phyloP scores from a whole-genome alignment of 2,888 invertebrate genomes.

The Drosophila anomelani region DNA sequence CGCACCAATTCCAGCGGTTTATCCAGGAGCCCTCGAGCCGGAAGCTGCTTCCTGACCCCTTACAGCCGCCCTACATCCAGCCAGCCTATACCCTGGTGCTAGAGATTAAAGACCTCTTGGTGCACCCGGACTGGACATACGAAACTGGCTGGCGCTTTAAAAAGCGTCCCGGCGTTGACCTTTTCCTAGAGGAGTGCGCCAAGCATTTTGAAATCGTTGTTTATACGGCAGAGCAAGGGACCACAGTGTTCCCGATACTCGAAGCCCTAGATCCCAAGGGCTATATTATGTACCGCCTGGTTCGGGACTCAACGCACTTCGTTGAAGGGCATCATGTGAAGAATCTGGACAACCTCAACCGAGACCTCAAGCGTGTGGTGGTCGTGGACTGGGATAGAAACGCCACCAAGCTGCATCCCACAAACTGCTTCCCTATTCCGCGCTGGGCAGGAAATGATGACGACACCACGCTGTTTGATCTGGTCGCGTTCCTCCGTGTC shows the following conservation, averaged over 20 bases:
- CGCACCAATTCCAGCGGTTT: conserved; percentile 90
- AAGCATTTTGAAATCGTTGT: conserved; percentile 98
- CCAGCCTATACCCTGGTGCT: conserved; percentile 98
- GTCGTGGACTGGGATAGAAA: conserved; percentile 97
- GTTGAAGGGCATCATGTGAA: conserved; percentile 97
- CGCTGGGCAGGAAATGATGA: conserved; percentile 97
- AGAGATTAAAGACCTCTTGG: conserved; percentile 97
- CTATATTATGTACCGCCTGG: conserved; percentile 95
- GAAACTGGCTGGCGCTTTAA: conserved; percentile 99
- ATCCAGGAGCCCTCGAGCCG: conserved; percentile 97
- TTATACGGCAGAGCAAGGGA: conserved; percentile 97
- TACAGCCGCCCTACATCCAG: conserved; percentile 95
- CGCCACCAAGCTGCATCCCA: conserved; percentile 93
- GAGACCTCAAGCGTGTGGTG: conserved; percentile 95
- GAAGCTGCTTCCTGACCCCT: conserved; percentile 96
- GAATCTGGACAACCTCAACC: conserved; percentile 92
- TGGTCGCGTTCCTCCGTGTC: conserved; percentile 95
- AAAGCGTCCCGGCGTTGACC: conserved; percentile 98
- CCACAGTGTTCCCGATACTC: conserved; percentile 97
- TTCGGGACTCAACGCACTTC: conserved; percentile 98
- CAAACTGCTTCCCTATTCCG: conserved; percentile 93
- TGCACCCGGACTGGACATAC: conserved; percentile 99
- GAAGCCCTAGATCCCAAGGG: conserved; percentile 96
- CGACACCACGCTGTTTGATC: conserved; percentile 94
- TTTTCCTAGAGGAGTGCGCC: conserved; percentile 94